Conservation (phyloP, 2,113 vertebrate species). For the Harpagus bidentatus region DNA sequence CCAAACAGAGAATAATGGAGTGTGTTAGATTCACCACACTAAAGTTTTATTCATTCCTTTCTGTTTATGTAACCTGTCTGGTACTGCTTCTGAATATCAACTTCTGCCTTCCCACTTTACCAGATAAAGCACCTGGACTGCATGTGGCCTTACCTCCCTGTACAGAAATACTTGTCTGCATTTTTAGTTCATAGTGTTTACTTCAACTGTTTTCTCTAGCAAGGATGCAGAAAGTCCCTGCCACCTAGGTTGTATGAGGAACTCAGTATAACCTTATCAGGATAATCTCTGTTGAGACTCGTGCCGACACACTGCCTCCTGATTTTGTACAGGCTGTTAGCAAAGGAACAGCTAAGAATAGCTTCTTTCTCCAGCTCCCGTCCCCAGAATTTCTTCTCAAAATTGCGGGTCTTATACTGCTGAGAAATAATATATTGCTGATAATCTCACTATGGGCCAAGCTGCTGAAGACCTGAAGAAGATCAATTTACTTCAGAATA, state of each 20-base stretch:
- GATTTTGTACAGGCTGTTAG: not conserved
- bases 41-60: not conserved
- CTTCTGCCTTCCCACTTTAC: not conserved
- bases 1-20: not conserved
- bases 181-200: not conserved
- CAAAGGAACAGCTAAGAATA: not conserved
- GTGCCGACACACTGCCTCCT: not conserved
- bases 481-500: not conserved
- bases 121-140: not conserved
- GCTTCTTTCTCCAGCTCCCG: not conserved
- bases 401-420: not conserved
- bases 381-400: not conserved
- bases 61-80: not conserved
- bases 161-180: not conserved
- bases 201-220: not conserved
- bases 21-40: not conserved
- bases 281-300: not conserved
- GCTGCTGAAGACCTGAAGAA: not conserved
- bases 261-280: not conserved
- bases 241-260: not conserved
- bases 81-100: not conserved
- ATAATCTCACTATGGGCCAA: not conserved
- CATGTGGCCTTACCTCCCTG: not conserved
- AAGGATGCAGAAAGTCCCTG: not conserved
- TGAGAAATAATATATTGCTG: not conserved